Conservation (phyloP, 2,888 invertebrate species). For the Campoplex nolae region DNA sequence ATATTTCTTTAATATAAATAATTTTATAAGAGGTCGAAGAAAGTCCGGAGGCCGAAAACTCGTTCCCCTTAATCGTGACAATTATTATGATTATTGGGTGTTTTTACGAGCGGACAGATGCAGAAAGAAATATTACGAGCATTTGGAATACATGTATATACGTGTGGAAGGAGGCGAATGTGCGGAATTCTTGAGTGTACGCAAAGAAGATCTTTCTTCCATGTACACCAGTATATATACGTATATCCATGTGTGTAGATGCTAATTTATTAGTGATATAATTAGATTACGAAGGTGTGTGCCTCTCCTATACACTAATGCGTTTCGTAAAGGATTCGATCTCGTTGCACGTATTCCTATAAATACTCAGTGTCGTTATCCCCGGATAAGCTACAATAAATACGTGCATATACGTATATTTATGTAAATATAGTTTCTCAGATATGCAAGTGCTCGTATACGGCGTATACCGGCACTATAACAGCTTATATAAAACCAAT, state of each 20-base stretch:
- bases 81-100: slow-evolving; percentile 47
- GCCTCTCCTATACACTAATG: not conserved
- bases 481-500: slow-evolving; percentile 30
- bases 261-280: slow-evolving; percentile 64
- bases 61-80: slow-evolving; percentile 33
- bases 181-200: slow-evolving; percentile 10
- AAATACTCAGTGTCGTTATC: slow-evolving; percentile 35
- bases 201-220: no score
- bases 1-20: slow-evolving; percentile 3
- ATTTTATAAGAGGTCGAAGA: slow-evolving; percentile 26
- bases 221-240: not conserved
- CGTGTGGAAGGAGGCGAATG: slow-evolving; percentile 19
- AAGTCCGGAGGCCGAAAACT: slow-evolving; percentile 43
- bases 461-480: not conserved
- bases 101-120: slow-evolving; percentile 23
- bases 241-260: not conserved
- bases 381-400: slow-evolving; percentile 7
- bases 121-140: slow-evolving; percentile 16
- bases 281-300: slow-evolving; percentile 45
- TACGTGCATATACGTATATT: not conserved
- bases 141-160: slow-evolving; percentile 7
- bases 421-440: no score
- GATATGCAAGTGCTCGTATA: no score
- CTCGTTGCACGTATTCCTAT: slow-evolving; percentile 36
- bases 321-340: not conserved